Percentiles rank a stretch among this genome's conserved stretches.
Conservation (phyloP, 2,113 vertebrate genomes). For the Psittacula cyanocephala region DNA sequence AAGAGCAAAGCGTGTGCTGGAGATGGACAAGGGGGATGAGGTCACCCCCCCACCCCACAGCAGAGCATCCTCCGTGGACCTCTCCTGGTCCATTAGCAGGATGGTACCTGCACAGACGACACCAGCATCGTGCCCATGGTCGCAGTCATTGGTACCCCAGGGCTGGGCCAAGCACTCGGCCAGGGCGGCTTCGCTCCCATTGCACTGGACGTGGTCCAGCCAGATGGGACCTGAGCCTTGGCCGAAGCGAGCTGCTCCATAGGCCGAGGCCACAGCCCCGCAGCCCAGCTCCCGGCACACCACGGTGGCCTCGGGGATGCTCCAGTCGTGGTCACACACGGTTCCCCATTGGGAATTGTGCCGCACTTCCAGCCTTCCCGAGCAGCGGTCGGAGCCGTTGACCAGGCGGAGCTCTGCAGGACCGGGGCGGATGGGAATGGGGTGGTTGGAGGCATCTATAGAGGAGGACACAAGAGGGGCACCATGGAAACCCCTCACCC, state of each 20-base stretch:
- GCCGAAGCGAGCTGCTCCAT: background rate
- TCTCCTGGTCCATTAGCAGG: background rate
- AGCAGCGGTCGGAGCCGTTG: conserved; percentile 5
- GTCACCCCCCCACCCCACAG: background rate
- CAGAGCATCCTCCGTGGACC: background rate
- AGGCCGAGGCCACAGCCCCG: background rate
- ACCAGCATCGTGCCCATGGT: background rate
- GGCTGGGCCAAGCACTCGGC: background rate
- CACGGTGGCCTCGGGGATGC: background rate
- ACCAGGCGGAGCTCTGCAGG: conserved; percentile 24
- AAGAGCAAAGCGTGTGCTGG: too few species aligned
- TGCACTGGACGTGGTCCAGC: background rate
- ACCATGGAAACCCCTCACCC: background rate
- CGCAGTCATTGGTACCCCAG: conserved; percentile 29
- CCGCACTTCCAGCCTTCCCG: conserved; percentile 68
- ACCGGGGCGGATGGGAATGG: rapidly evolving
- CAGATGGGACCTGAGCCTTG: background rate
- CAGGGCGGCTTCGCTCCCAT: background rate
- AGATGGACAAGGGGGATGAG: background rate
- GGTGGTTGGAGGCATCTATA: background rate
- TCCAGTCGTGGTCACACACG: conserved; percentile 49
- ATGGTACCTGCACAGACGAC: background rate
- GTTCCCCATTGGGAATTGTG: conserved; percentile 64
- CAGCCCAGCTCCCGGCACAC: conserved; percentile 49
- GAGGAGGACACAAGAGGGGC: background rate